Percentiles rank a stretch among this genome's conserved stretches.
Conservation (phyloP, 2,888 invertebrate genomes). For the Ariolimax columbianus region DNA sequence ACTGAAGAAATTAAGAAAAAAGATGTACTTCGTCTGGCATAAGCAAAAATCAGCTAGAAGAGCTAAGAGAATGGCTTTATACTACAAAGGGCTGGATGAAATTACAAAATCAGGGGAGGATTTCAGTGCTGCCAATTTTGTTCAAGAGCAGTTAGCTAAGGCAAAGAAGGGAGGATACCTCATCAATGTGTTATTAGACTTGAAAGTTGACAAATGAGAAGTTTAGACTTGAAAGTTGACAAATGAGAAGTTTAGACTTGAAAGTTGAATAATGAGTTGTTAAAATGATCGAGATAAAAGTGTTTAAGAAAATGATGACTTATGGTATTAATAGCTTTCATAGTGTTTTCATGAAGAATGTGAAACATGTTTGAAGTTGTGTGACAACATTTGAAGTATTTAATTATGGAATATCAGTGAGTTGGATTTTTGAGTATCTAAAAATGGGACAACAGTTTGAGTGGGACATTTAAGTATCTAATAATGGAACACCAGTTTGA, state of each 20-base stretch:
- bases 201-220: neutral
- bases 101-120: slow-evolving; percentile 51
- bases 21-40: slow-evolving; percentile 52
- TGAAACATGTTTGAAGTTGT: neutral
- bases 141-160: slow-evolving; percentile 53
- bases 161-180: slow-evolving; percentile 58
- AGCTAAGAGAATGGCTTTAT: slow-evolving; percentile 54
- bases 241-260: neutral
- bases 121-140: slow-evolving; percentile 56
- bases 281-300: neutral
- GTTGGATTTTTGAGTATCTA: too few relatives aligned
- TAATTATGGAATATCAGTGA: too few relatives aligned
- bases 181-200: slow-evolving; percentile 53
- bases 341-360: neutral
- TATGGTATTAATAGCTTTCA: neutral
- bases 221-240: neutral
- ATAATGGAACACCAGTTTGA: too few relatives aligned
- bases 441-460: too few relatives aligned
- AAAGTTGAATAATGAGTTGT: neutral
- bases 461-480: too few relatives aligned
- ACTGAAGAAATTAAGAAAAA: slow-evolving; percentile 55
- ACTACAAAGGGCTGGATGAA: slow-evolving; percentile 43
- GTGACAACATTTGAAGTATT: too few relatives aligned
- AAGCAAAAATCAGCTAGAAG: slow-evolving; percentile 46
- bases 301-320: neutral